Conservation (phyloP, 1,140 invertebrate species). For the Drosophila bifasciata region DNA sequence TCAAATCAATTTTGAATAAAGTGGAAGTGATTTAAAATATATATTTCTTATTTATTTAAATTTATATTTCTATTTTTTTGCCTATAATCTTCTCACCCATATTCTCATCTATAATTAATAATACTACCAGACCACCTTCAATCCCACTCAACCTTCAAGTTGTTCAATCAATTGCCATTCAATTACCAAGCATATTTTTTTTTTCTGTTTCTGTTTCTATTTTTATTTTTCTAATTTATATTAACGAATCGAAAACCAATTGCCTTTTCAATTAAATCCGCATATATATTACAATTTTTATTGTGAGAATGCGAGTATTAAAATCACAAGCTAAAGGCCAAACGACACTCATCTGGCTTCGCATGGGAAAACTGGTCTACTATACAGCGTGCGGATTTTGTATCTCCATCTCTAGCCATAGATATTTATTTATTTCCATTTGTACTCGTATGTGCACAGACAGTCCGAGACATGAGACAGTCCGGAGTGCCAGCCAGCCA, state of each 20-base stretch:
- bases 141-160: slow-evolving; percentile 12
- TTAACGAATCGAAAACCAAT: too few relatives aligned
- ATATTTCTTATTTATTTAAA: neutral
- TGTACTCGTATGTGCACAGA: slow-evolving; percentile 32
- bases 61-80: neutral
- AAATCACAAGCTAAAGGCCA: slow-evolving; percentile 43
- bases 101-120: slow-evolving; percentile 17
- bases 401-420: slow-evolving; percentile 33
- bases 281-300: slow-evolving; percentile 49
- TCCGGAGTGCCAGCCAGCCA: slow-evolving; percentile 41
- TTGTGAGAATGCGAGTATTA: slow-evolving; percentile 31
- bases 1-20: neutral
- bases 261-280: slow-evolving; percentile 11
- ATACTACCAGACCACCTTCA: slow-evolving; percentile 34
- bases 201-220: too few relatives aligned
- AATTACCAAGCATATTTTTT: slow-evolving; percentile 40
- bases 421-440: slow-evolving; percentile 27
- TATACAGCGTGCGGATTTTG: slow-evolving; percentile 7
- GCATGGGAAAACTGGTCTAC: slow-evolving; percentile 61
- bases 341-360: slow-evolving; percentile 23
- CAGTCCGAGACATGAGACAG: slow-evolving; percentile 7
- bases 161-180: slow-evolving; percentile 49
- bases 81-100: too few relatives aligned
- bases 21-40: neutral
- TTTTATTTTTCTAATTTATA: too few relatives aligned